Percentiles rank a stretch among this genome's conserved stretches.
These are phyloP conservation scores for Nematostella vectensis DNA, from an alignment of 92 coral and sea anemone species.

Conservation along the genomic window DNA sequence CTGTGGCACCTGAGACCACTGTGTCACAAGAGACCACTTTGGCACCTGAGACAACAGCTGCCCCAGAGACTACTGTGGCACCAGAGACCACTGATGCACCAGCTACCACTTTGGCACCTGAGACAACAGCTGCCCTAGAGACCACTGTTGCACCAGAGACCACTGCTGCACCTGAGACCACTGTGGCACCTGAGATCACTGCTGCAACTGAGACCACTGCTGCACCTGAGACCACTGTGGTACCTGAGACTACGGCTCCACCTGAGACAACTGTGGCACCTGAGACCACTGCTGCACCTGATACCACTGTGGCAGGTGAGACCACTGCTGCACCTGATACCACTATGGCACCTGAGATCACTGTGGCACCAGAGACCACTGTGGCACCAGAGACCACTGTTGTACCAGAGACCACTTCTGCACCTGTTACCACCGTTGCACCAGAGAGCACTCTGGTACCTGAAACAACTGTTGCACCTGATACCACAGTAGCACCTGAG, in stretches of 20 bases:
- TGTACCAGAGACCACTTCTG: not conserved
- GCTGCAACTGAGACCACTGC: too few species aligned
- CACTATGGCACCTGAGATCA: slow-evolving; percentile 1
- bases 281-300: slow-evolving; percentile 4
- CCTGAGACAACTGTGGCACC: not conserved
- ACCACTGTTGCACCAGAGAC: slow-evolving; percentile 1
- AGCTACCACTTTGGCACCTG: not conserved
- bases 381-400: slow-evolving; percentile 1
- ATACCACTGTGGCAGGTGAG: not conserved
- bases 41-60: not conserved
- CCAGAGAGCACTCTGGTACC: too few species aligned
- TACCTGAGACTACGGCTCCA: not conserved
- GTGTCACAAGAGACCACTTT: too few species aligned
- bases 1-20: too few species aligned
- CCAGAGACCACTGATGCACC: not conserved
- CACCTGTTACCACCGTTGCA: not conserved
- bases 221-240: slow-evolving; percentile 1
- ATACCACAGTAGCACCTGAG: not conserved
- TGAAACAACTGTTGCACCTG: too few species aligned
- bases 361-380: not conserved
- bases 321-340: slow-evolving; percentile 7
- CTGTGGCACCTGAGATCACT: not conserved
- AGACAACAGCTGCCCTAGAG: not conserved
- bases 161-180: slow-evolving; percentile 8
- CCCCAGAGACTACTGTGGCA: slow-evolving; percentile 2